Evolutionary conservation across 2,113 vertebrate genomes (phyloP), one percentile per base, ranked within the genome.

Genomic region (Camelus bactrianus): DNA sequence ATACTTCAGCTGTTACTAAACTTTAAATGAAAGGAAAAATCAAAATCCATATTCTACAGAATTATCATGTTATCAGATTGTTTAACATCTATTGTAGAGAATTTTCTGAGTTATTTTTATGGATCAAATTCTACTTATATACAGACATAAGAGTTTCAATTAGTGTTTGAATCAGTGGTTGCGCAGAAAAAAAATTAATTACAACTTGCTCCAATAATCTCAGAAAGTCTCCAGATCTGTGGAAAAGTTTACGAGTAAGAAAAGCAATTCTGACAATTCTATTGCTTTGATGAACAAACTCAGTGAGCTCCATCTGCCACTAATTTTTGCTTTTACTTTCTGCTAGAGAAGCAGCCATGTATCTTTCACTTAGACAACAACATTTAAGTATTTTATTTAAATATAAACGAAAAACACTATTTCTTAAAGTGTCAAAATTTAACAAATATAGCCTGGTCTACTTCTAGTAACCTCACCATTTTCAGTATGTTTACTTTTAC

Each of bases 381-480:
- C 42, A 93, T 58, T 93, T 64, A 87, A 86, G 26, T 8, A 50
- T 90, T 72, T 89, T 70, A 73, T 80, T 92, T 92, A 82, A 83
- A 67, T 87, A 67, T 16, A 94, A 77, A 42, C 60, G 22, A 92
- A 90, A 93, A 90, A n/a, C 32, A 70, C 10, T 67, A 69, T 50
- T 95, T 62, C 46, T 93, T 94, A 64, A 89, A 95, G 46, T 56
- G 35, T 52, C 50, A 93, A 94, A 88, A 72, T 50, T 62, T 84
- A 93, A 52, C 91, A 93, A 88, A 85, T 48, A 48, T 22, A 64
- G 0, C 6, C 19, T 50, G 5, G 50, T 73, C 24, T 82, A 60
- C 67, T 67, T 86, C 56, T 86, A 81, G 26, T 28, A 93, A 35
- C 24, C 19, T 52, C 85, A 26, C 50, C 30, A 72, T 54, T 69